Evolutionary conservation across 1,140 invertebrate genomes (phyloP), one percentile per base, ranked within the genome.

Genomic region (Antheraea pernyi): DNA sequence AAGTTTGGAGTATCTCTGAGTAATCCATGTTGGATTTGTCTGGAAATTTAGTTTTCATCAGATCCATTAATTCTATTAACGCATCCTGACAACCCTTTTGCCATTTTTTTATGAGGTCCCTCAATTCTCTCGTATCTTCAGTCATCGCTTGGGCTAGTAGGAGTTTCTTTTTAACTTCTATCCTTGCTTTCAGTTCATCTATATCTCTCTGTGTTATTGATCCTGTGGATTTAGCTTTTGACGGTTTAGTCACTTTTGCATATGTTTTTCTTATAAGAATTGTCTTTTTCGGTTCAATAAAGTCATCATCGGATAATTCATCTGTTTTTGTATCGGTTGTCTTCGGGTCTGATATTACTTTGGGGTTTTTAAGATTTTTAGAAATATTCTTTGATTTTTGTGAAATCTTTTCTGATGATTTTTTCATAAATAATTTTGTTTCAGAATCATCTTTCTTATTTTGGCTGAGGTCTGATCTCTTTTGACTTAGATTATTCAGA

Each of bases 191-290:
- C 53, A 92, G 36, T 16, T 90, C 82, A 65, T 91, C 86, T 16
- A 92, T 86, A 67, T 92, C 90, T 73, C 82, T 85, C 71, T 91
- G 86, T 8, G 89, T 86, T 68, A 92, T 88, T 0, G 89, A 92
- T 0, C 90, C 90, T 11, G 90, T 92, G 6, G 90, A 91, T 70
- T 89, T 91, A 16, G 86, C 83, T 82, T 85, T 91, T 6, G 39
- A n/a, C 6, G 80, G 83, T 53, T 87, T 86, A 5, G 42, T 63
- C 19, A 84, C 61, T 84, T 92, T 92, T 10, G 87, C 79, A 79
- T 91, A 89, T 60, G 81, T 71, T 71, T 85, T 91, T 58, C 74
- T 77, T 8, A 92, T 72, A 8, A 91, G 42, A 67, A 91, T 91
- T 36, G 84, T 89, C 74, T 70, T 86, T 71, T 78, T 88, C 11